Evolutionary conservation across 2,888 invertebrate species (phyloP).

Genomic region (Clitarchus hookeri): DNA sequence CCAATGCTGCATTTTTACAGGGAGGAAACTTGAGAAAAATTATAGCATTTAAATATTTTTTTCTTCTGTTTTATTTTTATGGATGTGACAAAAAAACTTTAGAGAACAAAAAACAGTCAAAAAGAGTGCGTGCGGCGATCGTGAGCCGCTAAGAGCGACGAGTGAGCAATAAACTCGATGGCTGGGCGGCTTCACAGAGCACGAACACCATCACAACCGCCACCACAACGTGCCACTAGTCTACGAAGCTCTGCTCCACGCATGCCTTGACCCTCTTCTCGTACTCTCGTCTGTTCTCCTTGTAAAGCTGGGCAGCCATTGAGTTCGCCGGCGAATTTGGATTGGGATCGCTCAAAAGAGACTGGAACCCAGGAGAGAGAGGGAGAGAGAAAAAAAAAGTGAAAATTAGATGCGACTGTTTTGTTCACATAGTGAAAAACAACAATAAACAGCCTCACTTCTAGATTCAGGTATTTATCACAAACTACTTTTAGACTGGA

Average conservation of each 20-base stretch:
- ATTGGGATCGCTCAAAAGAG: constrained; percentile 98
- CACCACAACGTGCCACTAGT: constrained; percentile 61
- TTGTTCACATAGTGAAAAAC: not conserved
- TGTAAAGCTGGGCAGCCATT: constrained; percentile 98
- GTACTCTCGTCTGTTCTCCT: constrained; percentile 98
- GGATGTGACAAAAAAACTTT: not conserved
- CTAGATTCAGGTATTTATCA: not conserved
- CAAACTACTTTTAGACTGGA: not conserved
- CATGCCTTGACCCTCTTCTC: constrained; percentile 99
- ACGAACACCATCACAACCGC: not conserved
- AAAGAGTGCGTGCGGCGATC: constrained; percentile 1
- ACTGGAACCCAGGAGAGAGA: constrained; percentile 63
- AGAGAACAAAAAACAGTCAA: not conserved
- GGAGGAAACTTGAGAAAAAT: not conserved
- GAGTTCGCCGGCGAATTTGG: constrained; percentile 99
- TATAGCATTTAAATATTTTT: not conserved
- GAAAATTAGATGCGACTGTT: not conserved
- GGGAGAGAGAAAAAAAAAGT: not conserved
- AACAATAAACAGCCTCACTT: not conserved
- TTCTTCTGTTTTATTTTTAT: not conserved
- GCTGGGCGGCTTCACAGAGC: not conserved
- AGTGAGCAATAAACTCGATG: not conserved
- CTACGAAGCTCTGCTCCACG: constrained; percentile 99
- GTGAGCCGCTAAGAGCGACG: not conserved
- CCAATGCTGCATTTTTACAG: not conserved